Evolutionary conservation across 64 coral and sea anemone genomes (phyloP).

Genomic region (Actinia tenebrosa): DNA sequence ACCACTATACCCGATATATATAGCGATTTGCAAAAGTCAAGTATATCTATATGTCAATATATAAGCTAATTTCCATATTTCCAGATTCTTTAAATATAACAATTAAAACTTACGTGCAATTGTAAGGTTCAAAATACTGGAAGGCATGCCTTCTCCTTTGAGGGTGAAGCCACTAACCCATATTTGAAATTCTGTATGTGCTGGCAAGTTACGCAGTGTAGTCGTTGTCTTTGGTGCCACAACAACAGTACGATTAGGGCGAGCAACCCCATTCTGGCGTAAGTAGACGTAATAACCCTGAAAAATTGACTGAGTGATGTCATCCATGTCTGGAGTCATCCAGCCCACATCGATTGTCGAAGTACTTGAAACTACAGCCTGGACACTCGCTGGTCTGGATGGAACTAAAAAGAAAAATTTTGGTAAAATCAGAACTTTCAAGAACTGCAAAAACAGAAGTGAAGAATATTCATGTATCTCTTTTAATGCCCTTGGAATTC

Average conservation of each 20-base stretch:
- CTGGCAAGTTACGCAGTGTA: neutral
- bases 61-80: too few species aligned
- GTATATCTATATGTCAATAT: too few species aligned
- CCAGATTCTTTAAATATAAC: neutral
- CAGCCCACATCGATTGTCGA: constrained; percentile 2
- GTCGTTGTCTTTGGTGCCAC: neutral
- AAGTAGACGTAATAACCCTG: constrained; percentile 35
- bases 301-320: neutral
- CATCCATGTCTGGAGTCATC: neutral
- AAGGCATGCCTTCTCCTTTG: constrained; percentile 20
- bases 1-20: too few species aligned
- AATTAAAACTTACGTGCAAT: neutral
- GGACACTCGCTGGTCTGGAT: neutral
- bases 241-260: neutral
- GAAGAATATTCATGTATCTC: too few species aligned
- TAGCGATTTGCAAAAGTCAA: too few species aligned
- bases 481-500: too few species aligned
- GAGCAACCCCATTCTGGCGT: neutral
- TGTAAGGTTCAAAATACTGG: neutral
- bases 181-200: neutral
- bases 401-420: neutral
- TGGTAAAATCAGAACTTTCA: too few species aligned
- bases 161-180: constrained; percentile 33
- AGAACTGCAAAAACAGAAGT: too few species aligned
- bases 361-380: neutral